Base-by-base conservation (phyloP, 1,140 invertebrate species). In the Drosophila melanica region DNA sequence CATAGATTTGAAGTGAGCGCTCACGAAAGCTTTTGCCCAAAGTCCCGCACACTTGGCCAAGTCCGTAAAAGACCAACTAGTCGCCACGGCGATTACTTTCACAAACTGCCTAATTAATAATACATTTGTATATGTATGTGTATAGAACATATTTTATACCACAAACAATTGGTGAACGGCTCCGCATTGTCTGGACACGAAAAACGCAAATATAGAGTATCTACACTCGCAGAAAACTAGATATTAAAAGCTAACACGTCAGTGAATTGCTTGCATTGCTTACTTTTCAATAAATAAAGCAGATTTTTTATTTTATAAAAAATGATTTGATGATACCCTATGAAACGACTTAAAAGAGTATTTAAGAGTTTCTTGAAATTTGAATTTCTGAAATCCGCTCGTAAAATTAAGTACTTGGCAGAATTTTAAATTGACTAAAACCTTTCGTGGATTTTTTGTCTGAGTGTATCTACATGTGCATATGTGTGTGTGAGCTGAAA, bases 101-200 rank as follows among this genome's bases (percentile, higher is more conserved):
- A 81, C 85, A 84, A 89, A 78, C 66, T 78, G 77, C 47, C 84
- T 89, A 89, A 89, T 89, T 89, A 89, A 84, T 89, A 27, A 30
- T 27, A 20, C 14, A 27, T 27, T n/a, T 63, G 8, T 20, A 16
- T 63, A n/a, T 30, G 12, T n/a, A n/a, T 62, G 9, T 14, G 14
- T 33, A 27, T 14, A n/a, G 16, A 41, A 30, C 48, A 59, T 37
- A 35, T 63, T 23, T 6, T 14, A 8, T 12, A 16, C 42, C 57
- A 30, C 5, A 14, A 11, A 27, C 23, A 51, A 48, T 11, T 57
- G 58, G 58, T 37, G 42, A 12, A 8, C 23, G 81, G 81, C 82
- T 86, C 82, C 82, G 60, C 44, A 50, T 64, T 87, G 82, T 86
- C 82, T 86, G 75, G 64, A 77, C 75, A 86, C 63, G 58, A 68